phyloP scores from a whole-genome alignment of 1,140 invertebrate species.

The Oscheius sp. region DNA sequence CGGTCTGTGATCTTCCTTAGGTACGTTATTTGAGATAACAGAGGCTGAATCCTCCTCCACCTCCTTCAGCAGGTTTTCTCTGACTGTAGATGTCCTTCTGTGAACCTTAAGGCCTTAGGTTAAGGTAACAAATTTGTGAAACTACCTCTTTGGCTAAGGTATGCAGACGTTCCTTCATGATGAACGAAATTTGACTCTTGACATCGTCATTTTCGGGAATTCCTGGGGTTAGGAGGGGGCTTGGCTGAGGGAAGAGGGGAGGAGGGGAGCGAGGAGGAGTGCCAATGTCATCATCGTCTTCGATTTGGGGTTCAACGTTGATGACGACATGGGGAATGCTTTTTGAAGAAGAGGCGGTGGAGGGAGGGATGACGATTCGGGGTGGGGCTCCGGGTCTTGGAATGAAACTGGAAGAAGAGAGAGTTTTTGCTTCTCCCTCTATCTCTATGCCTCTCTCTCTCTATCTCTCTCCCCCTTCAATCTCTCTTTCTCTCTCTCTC shows the following conservation, averaged over 20 bases:
- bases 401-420: background rate
- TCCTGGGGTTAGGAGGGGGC: background rate
- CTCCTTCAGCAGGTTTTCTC: conserved; percentile 40
- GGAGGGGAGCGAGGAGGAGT: background rate
- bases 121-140: conserved; percentile 44
- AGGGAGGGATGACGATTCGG: background rate
- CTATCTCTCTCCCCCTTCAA: too few species aligned
- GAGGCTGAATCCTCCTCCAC: conserved; percentile 34
- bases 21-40: conserved; percentile 1
- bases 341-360: background rate
- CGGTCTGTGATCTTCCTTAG: conserved; percentile 29
- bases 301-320: too few species aligned
- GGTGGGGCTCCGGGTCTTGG: background rate
- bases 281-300: background rate
- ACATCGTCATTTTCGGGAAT: conserved; percentile 18
- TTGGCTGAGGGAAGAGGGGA: background rate
- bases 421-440: too few species aligned
- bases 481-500: too few species aligned
- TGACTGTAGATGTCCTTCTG: conserved; percentile 47
- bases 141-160: conserved; percentile 50
- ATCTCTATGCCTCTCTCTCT: too few species aligned
- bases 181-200: conserved; percentile 44
- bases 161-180: conserved; percentile 48
- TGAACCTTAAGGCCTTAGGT: conserved; percentile 22
- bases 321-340: background rate